A percentile compares a stretch with the other conserved stretches of the same genome.
Conservation (phyloP, 2,888 invertebrate species). For the Dromius quadrimaculatus region DNA sequence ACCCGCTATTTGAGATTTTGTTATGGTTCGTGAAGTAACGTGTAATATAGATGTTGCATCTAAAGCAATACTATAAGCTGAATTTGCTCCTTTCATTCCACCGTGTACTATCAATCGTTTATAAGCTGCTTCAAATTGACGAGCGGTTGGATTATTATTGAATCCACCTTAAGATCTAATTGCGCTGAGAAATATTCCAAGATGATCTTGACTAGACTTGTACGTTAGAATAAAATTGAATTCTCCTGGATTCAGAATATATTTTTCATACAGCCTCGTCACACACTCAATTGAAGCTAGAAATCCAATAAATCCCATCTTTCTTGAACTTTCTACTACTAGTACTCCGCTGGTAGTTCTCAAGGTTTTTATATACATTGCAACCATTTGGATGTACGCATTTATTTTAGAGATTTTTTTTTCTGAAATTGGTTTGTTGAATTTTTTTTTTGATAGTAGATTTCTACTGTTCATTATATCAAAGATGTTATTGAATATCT, state of each 20-base stretch:
- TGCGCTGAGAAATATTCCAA: conserved; percentile 16
- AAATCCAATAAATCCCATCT: conserved; percentile 4
- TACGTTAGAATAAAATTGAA: conserved; percentile 5
- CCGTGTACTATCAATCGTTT: conserved; percentile 4
- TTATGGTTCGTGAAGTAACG: no score
- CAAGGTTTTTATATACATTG: not conserved
- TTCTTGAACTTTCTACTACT: not conserved
- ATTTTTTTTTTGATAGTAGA: not conserved
- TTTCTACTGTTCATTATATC: not conserved
- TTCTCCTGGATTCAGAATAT: not conserved
- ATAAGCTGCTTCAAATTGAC: not conserved
- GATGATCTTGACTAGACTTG: conserved; percentile 17
- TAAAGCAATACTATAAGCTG: no score
- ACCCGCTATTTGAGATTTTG: no score
- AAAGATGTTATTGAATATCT: conserved; percentile 25
- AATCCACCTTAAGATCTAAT: not conserved
- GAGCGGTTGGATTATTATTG: not conserved
- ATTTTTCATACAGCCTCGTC: not conserved
- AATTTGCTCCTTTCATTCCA: not conserved
- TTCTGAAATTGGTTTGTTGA: no score
- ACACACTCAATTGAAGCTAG: not conserved
- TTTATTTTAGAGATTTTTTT: no score
- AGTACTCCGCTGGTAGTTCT: not conserved
- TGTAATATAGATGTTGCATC: no score
- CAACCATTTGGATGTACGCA: no score